phyloP scores from a whole-genome alignment of 2,888 invertebrate genomes.

The Zaprionus obscuricornis region DNA sequence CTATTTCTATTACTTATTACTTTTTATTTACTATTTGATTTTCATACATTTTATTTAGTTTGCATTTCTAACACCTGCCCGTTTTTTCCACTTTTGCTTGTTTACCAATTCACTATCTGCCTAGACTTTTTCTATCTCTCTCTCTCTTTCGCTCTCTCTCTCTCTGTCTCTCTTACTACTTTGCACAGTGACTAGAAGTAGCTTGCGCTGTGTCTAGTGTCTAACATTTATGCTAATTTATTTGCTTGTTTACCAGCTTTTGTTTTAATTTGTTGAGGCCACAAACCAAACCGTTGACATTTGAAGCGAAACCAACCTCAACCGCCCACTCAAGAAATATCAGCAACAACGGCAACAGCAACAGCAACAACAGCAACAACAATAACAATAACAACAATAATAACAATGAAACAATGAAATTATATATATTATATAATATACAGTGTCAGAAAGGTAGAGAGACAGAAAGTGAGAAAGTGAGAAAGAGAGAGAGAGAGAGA shows the following conservation, averaged over 20 bases:
- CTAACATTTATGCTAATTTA: conserved; percentile 75
- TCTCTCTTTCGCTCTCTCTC: no score
- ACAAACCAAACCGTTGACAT: conserved; percentile 70
- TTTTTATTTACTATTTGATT: conserved; percentile 27
- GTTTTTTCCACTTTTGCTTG: conserved; percentile 68
- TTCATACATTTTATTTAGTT: conserved; percentile 45
- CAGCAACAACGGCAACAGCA: neutral
- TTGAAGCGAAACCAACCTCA: conserved; percentile 37
- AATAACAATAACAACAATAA: neutral
- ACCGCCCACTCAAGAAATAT: conserved; percentile 33
- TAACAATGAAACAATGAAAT: no score
- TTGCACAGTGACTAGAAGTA: conserved; percentile 5
- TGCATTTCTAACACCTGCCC: conserved; percentile 67
- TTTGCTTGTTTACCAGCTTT: conserved; percentile 76
- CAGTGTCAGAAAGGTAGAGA: no score
- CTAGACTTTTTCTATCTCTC: conserved; percentile 1
- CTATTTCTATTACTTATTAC: conserved; percentile 5
- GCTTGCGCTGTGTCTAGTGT: conserved; percentile 23
- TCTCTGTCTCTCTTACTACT: conserved; percentile 6
- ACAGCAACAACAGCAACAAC: no score
- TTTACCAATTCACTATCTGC: conserved; percentile 42
- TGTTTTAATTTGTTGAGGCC: conserved; percentile 77
- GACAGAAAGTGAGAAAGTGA: no score
- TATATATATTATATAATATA: no score
- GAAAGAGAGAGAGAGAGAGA: no score